These are phyloP conservation scores for Adelognathus sp. DNA, from an alignment of 2,888 invertebrate genomes.

Conservation along the genomic window DNA sequence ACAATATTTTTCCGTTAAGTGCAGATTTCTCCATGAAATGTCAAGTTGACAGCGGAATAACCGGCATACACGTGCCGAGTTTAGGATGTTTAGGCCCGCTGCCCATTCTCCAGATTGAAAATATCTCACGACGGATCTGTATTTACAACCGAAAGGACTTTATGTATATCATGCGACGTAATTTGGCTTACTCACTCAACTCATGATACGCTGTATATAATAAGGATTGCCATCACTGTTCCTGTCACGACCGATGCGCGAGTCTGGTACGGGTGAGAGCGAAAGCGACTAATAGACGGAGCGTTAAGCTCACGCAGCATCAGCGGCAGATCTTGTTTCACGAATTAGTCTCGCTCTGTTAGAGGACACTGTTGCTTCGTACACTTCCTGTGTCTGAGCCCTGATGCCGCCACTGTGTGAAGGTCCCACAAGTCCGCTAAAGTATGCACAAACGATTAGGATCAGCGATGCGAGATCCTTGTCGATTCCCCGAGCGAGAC, in stretches of 20 bases:
- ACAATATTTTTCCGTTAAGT: too few species aligned
- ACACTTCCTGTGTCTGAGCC: conserved; percentile 37
- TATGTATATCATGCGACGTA: neutral
- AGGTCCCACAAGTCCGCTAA: conserved; percentile 63
- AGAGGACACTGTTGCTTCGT: conserved; percentile 63
- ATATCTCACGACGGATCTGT: neutral
- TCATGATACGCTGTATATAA: too few species aligned
- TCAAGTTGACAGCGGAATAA: too few species aligned
- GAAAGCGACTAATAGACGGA: conserved; percentile 46
- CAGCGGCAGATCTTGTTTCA: conserved; percentile 61
- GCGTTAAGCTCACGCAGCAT: conserved; percentile 10
- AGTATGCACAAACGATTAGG: conserved; percentile 79
- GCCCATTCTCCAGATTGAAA: neutral
- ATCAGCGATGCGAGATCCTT: conserved; percentile 78
- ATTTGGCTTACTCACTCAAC: neutral
- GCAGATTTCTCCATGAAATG: too few species aligned
- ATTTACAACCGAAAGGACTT: neutral
- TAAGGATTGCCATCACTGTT: conserved; percentile 19
- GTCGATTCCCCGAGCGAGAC: conserved; percentile 74
- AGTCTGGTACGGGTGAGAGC: conserved; percentile 41
- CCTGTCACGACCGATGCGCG: conserved; percentile 45
- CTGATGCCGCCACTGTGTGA: conserved; percentile 45
- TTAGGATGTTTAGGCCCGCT: too few species aligned
- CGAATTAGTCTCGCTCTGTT: conserved; percentile 73
- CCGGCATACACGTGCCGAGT: too few species aligned